These are phyloP conservation scores for Drosophila subobscura DNA, from an alignment of 1,140 invertebrate species.

Conservation along the genomic window DNA sequence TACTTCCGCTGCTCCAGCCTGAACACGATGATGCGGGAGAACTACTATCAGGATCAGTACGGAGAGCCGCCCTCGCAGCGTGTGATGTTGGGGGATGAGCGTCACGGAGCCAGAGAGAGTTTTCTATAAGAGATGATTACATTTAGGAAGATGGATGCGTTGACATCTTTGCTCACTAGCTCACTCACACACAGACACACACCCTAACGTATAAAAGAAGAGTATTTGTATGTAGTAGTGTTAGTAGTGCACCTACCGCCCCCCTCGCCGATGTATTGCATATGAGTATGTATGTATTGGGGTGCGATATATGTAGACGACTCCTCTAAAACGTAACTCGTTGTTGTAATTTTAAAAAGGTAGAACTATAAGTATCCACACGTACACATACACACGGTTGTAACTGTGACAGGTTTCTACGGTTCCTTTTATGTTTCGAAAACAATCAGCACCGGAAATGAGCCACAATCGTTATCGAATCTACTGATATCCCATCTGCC, in stretches of 20 bases:
- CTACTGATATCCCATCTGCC: slow-evolving; percentile 25
- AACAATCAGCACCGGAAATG: slow-evolving; percentile 57
- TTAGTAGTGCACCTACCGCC: slow-evolving; percentile 59
- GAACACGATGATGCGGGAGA: slow-evolving; percentile 95
- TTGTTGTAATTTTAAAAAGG: slow-evolving; percentile 75
- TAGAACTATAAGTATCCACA: slow-evolving; percentile 67
- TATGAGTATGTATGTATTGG: neutral
- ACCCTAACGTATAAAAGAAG: slow-evolving; percentile 31
- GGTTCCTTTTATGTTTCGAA: slow-evolving; percentile 70
- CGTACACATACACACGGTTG: slow-evolving; percentile 55
- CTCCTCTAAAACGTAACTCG: slow-evolving; percentile 73
- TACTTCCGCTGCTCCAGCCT: slow-evolving; percentile 94
- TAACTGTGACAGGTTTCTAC: slow-evolving; percentile 74
- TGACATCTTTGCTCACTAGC: slow-evolving; percentile 3
- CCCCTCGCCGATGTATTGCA: slow-evolving; percentile 12
- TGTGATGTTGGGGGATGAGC: slow-evolving; percentile 81
- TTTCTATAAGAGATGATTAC: slow-evolving; percentile 70
- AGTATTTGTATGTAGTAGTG: slow-evolving; percentile 77
- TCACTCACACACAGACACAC: slow-evolving; percentile 4
- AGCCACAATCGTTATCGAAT: slow-evolving; percentile 62
- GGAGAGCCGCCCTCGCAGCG: slow-evolving; percentile 88
- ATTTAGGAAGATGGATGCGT: neutral
- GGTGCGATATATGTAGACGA: slow-evolving; percentile 54
- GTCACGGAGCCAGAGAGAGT: slow-evolving; percentile 81
- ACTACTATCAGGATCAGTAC: slow-evolving; percentile 96